Evolutionary conservation across 1,140 invertebrate species (phyloP).

Genomic region (Drosophila triauraria): DNA sequence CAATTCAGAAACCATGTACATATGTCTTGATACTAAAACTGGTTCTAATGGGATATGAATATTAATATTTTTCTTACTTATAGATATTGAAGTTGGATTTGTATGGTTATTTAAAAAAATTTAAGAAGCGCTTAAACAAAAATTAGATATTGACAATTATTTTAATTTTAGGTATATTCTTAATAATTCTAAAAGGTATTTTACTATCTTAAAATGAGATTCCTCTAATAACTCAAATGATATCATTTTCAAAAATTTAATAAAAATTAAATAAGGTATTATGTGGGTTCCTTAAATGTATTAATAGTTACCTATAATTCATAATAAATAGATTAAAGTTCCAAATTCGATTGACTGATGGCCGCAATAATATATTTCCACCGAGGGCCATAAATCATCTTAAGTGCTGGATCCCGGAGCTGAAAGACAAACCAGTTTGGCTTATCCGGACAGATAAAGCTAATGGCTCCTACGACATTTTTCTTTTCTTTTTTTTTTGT

Average conservation of each 20-base stretch:
- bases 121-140: not conserved
- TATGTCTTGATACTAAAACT: conserved; percentile 22
- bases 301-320: not conserved
- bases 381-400: conserved; percentile 32
- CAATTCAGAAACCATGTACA: conserved; percentile 7
- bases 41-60: conserved; percentile 26
- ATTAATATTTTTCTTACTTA: not conserved
- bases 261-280: not conserved
- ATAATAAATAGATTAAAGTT: not conserved
- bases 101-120: not conserved
- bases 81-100: not conserved
- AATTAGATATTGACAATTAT: no score
- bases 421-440: conserved; percentile 26
- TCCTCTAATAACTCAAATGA: not conserved
- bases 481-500: conserved; percentile 25
- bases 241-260: not conserved
- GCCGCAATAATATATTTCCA: not conserved
- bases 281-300: not conserved
- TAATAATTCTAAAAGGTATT: not conserved
- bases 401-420: conserved; percentile 2
- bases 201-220: not conserved
- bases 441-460: conserved; percentile 55
- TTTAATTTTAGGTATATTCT: not conserved
- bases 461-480: conserved; percentile 63
- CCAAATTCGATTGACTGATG: not conserved